Conservation (phyloP, 1,140 invertebrate species). For the Caenorhabditis brenneri region DNA sequence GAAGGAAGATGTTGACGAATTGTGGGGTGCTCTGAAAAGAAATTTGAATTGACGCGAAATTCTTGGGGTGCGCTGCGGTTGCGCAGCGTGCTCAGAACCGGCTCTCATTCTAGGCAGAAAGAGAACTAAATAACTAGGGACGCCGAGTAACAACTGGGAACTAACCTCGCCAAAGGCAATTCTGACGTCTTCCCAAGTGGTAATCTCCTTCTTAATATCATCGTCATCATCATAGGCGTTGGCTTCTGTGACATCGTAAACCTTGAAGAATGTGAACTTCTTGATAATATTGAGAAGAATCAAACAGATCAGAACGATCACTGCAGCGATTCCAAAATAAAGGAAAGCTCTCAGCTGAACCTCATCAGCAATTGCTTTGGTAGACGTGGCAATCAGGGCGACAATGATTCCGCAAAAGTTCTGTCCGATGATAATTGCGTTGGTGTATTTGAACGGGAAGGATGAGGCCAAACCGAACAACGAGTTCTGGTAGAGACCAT, state of each 20-base stretch:
- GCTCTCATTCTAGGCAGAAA: no score
- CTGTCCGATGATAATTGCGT: constrained; percentile 89
- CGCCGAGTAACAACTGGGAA: no score
- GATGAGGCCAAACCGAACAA: constrained; percentile 92
- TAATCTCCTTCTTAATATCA: constrained; percentile 27
- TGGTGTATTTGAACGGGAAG: constrained; percentile 84
- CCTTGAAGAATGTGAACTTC: constrained; percentile 72
- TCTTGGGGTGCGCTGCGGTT: no score
- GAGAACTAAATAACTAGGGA: no score
- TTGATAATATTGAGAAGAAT: constrained; percentile 89
- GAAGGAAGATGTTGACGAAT: constrained; percentile 87
- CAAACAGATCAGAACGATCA: constrained; percentile 88
- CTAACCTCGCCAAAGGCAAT: constrained; percentile 47
- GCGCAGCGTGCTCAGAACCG: no score
- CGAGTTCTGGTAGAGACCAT: constrained; percentile 95
- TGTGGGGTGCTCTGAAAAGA: constrained; percentile 79
- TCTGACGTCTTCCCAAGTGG: constrained; percentile 32
- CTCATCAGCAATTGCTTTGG: constrained; percentile 78
- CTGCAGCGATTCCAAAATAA: constrained; percentile 92
- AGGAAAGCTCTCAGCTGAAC: constrained; percentile 87
- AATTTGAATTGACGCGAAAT: no score
- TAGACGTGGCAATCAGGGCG: constrained; percentile 80
- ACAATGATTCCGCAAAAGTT: constrained; percentile 93
- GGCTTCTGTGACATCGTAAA: constrained; percentile 16
- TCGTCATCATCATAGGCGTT: neutral